A percentile compares a stretch with the other conserved stretches of the same genome.
phyloP scores from a whole-genome alignment of 2,797 vertebrate genomes.

The Notolabrus celidotus region DNA sequence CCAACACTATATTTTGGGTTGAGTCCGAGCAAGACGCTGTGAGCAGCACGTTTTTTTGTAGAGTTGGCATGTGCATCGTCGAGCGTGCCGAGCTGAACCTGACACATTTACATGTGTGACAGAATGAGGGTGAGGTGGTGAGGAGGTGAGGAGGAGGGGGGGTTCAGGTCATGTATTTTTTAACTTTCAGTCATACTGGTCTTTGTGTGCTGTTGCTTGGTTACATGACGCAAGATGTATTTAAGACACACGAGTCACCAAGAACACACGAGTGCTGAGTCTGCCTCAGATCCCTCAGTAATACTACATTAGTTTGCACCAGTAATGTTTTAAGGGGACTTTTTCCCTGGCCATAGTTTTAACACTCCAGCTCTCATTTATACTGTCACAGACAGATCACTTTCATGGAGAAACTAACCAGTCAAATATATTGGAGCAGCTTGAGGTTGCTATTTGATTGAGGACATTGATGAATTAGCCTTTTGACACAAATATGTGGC shows the following conservation, averaged over 20 bases:
- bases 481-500: no score
- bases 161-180: conserved; percentile 11
- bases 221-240: conserved; percentile 36
- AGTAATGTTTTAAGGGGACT: not conserved
- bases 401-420: not conserved
- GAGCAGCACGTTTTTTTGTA: conserved; percentile 36
- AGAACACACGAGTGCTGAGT: conserved; percentile 6
- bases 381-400: no score
- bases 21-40: conserved; percentile 37
- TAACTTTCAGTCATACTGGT: not conserved
- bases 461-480: no score
- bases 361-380: not conserved
- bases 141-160: conserved; percentile 7
- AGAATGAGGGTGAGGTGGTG: conserved; percentile 59
- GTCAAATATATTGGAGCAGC: not conserved
- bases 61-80: conserved; percentile 32
- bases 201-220: conserved; percentile 31
- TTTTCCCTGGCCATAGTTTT: not conserved
- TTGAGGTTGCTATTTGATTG: no score
- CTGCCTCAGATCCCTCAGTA: conserved; percentile 23
- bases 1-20: conserved; percentile 30
- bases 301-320: no score
- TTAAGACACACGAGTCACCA: conserved; percentile 29
- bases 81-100: conserved; percentile 31
- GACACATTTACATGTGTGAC: conserved; percentile 62